A percentile compares a stretch with the other conserved stretches of the same genome.
These are phyloP conservation scores for Drosophila eohydei DNA, from an alignment of 2,888 invertebrate species.

Conservation along the genomic window DNA sequence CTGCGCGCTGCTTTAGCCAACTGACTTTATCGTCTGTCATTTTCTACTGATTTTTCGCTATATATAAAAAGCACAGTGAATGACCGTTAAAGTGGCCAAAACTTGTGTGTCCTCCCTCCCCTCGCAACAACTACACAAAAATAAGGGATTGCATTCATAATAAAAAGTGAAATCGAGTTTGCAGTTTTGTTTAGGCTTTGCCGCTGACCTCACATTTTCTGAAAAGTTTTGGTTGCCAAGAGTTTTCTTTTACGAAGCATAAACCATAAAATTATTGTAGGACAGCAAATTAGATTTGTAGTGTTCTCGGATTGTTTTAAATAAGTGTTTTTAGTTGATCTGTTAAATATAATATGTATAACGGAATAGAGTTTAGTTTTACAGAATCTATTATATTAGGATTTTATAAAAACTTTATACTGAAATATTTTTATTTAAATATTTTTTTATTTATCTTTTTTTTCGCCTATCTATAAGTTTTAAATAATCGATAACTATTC, in stretches of 20 bases:
- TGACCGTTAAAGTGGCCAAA: constrained; percentile 56
- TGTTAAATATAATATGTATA: too few species aligned
- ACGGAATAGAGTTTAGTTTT: too few species aligned
- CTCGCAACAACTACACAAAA: not conserved
- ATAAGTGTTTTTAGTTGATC: not conserved
- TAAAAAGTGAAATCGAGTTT: constrained; percentile 78
- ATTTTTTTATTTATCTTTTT: too few species aligned
- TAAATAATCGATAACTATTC: too few species aligned
- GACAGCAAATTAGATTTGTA: not conserved
- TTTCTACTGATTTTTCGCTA: constrained; percentile 78
- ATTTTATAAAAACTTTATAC: too few species aligned
- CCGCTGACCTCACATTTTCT: constrained; percentile 11
- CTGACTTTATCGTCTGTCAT: constrained; percentile 75
- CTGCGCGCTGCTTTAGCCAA: constrained; percentile 31
- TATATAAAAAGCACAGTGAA: constrained; percentile 73
- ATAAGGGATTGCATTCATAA: constrained; percentile 17
- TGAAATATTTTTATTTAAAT: too few species aligned
- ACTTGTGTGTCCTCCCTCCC: constrained; percentile 39
- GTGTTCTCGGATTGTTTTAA: not conserved
- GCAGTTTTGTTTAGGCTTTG: constrained; percentile 41
- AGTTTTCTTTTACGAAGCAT: constrained; percentile 17
- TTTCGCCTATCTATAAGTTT: too few species aligned
- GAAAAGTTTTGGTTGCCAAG: constrained; percentile 6
- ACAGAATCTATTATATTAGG: too few species aligned
- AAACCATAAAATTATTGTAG: constrained; percentile 31